phyloP scores from a whole-genome alignment of 2,888 invertebrate species.

The Athalia cordata region DNA sequence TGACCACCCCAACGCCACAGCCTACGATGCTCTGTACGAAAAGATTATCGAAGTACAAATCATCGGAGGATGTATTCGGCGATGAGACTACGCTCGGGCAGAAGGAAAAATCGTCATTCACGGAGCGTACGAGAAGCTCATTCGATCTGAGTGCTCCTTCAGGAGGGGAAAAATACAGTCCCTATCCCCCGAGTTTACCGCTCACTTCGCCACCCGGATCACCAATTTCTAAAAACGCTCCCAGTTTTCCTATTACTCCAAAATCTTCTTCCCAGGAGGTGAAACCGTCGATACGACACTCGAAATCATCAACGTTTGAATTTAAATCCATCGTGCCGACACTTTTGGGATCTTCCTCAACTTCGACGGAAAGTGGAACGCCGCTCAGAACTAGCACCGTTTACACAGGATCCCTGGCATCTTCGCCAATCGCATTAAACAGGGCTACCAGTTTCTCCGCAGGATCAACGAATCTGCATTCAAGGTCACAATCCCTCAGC shows the following conservation, averaged over 20 bases:
- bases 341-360: constrained; percentile 18
- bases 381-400: constrained; percentile 31
- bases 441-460: constrained; percentile 74
- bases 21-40: constrained; percentile 68
- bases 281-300: constrained; percentile 33
- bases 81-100: constrained; percentile 58
- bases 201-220: constrained; percentile 55
- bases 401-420: constrained; percentile 51
- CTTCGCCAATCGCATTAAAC: constrained; percentile 53
- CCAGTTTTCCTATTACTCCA: constrained; percentile 56
- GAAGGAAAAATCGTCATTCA: constrained; percentile 56
- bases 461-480: constrained; percentile 66
- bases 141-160: constrained; percentile 62
- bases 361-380: constrained; percentile 49
- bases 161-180: constrained; percentile 34
- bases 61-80: constrained; percentile 70
- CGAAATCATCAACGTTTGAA: constrained; percentile 50
- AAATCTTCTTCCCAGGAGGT: constrained; percentile 43
- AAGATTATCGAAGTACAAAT: constrained; percentile 72
- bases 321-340: constrained; percentile 58
- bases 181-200: constrained; percentile 54
- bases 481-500: constrained; percentile 75
- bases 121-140: constrained; percentile 65
- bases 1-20: constrained; percentile 72
- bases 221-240: constrained; percentile 34